Conservation (phyloP, 2,888 invertebrate species). For the Rhagium mordax region DNA sequence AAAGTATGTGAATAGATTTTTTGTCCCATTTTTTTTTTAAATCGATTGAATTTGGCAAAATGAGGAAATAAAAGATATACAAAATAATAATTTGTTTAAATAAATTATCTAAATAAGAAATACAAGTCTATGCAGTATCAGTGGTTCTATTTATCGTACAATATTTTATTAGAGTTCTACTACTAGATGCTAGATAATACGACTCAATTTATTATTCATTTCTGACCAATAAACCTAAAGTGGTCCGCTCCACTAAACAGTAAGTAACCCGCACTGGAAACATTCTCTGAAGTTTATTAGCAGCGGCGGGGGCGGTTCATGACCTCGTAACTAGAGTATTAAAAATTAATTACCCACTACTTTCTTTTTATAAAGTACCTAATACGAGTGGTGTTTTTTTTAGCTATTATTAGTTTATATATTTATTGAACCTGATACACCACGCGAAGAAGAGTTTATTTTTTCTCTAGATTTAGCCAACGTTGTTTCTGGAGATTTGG, state of each 20-base stretch:
- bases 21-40: no score
- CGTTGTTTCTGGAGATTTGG: neutral
- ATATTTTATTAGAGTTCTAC: neutral
- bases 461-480: neutral
- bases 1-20: no score
- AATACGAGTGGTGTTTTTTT: no score
- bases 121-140: no score
- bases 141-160: neutral
- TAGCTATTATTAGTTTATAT: no score
- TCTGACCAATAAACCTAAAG: conserved; percentile 48
- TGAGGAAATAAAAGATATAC: no score
- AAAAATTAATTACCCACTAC: neutral
- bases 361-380: neutral
- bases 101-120: no score
- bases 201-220: conserved; percentile 46
- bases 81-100: no score
- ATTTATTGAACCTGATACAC: no score
- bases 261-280: conserved; percentile 6
- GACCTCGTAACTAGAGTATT: conserved; percentile 2
- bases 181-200: neutral
- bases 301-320: conserved; percentile 13
- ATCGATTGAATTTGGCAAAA: no score
- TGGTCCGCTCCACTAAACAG: conserved; percentile 19
- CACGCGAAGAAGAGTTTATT: neutral
- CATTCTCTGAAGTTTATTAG: neutral